A percentile compares a stretch with the other conserved stretches of the same genome.
Evolutionary conservation across 2,113 vertebrate species (phyloP).

Genomic region (Dolichotis patagonum): DNA sequence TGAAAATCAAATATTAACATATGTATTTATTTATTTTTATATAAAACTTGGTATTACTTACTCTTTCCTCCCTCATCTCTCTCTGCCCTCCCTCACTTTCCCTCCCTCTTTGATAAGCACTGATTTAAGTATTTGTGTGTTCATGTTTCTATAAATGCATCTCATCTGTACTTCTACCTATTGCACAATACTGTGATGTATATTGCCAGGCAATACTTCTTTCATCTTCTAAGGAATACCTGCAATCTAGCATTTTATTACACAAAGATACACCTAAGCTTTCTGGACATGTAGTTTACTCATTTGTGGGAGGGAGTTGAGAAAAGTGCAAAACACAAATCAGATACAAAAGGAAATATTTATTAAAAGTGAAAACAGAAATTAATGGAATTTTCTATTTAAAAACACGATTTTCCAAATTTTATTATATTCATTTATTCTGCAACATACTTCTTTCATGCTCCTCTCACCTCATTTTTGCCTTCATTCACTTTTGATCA

Average conservation of each 20-base stretch:
- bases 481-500: neutral
- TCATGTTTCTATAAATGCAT: neutral
- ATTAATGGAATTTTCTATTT: neutral
- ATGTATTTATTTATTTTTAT: neutral
- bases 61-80: neutral
- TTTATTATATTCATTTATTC: neutral
- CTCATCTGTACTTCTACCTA: neutral
- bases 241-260: no score
- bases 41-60: neutral
- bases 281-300: neutral
- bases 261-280: neutral
- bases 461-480: neutral
- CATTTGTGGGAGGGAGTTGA: fast-evolving
- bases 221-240: neutral
- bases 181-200: neutral
- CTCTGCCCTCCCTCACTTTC: neutral
- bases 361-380: neutral
- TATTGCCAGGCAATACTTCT: neutral
- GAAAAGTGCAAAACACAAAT: neutral
- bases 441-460: neutral
- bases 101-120: neutral
- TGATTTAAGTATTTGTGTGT: neutral
- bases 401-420: neutral
- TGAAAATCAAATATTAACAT: neutral
- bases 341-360: neutral